Base-by-base conservation (phyloP, 1,140 invertebrate genomes). In the Camponotus floridanus region DNA sequence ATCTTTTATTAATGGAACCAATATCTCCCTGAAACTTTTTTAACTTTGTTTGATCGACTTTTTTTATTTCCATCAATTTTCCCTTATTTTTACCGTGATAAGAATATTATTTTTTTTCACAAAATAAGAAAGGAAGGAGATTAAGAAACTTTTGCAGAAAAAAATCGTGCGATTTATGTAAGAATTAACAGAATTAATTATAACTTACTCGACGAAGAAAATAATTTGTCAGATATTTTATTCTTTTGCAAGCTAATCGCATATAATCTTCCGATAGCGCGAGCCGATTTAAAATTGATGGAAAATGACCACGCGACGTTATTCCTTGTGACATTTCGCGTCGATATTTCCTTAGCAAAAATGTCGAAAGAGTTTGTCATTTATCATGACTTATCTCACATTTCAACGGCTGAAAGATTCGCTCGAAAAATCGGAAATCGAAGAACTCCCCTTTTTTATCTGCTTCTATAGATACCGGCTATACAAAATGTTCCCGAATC, bases 321-420 rank as follows among this genome's bases (percentile, higher is more conserved):
- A 62, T 42, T 76, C n/a, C 15, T 31, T 62, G 57, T 57, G 73
- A 76, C 55, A 62, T 76, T 74, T 74, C 21, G 21, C 18, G 55
- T 76, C 73, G 57, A 76, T 76, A 76, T 31, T 57, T 76, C 36
- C 55, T 62, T 57, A 67, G 13, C 76, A 42, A 31, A n/a, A 79
- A 67, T 5, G 42, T 79, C 62, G 62, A 68, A n/a, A 62, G 39
- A 36, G 45, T 51, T 79, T 45, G 51, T 68, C 45, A 15, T 79
- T 59, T 51, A 65, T 51, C 62, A 55, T 68, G 31, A 67, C 62
- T 79, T 76, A 76, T 79, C 64, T 36, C n/a, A 5, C 33, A 67
- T 55, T 57, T 68, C 62, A 79, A 79, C 64, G 62, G 26, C 59
- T 39, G 31, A 15, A 55, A 79, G 62, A 79, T 79, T 67, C n/a